A percentile compares a stretch with the other conserved stretches of the same genome.
Conservation (phyloP, 2,888 invertebrate species). For the Auanema freiburgensis region DNA sequence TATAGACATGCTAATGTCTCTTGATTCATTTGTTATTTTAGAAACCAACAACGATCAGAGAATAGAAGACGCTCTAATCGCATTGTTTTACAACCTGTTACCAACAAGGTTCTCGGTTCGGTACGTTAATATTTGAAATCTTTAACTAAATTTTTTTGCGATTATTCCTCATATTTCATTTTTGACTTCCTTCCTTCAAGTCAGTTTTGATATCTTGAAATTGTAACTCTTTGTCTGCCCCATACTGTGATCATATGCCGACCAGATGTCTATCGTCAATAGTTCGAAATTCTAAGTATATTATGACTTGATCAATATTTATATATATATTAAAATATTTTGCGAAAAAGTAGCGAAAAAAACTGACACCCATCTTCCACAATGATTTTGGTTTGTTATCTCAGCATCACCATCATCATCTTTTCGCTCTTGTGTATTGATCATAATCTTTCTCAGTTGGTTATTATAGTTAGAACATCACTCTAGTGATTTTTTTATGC, state of each 20-base stretch:
- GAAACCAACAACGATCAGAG: neutral
- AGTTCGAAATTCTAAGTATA: neutral
- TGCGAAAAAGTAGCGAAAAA: slow-evolving; percentile 2
- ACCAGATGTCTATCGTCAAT: slow-evolving; percentile 7
- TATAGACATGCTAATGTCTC: neutral
- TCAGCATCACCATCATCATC: too few species aligned
- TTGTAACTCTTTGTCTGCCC: slow-evolving; percentile 1
- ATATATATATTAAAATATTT: neutral
- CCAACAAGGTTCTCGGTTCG: neutral
- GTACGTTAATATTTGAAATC: neutral
- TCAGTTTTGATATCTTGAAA: too few species aligned
- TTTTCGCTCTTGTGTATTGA: too few species aligned
- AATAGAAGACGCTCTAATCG: slow-evolving; percentile 15
- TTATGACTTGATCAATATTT: neutral
- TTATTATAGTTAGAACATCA: slow-evolving; percentile 1
- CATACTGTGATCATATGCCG: slow-evolving; percentile 4
- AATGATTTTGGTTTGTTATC: too few species aligned
- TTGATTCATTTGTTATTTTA: neutral
- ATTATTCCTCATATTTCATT: neutral
- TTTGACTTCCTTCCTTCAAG: slow-evolving; percentile 7
- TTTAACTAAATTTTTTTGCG: neutral
- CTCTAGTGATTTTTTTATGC: neutral
- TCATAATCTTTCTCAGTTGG: neutral
- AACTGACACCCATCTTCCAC: too few species aligned
- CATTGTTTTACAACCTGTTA: neutral